Evolutionary conservation across 2,797 vertebrate genomes (phyloP).

Genomic region (Coendou prehensilis): DNA sequence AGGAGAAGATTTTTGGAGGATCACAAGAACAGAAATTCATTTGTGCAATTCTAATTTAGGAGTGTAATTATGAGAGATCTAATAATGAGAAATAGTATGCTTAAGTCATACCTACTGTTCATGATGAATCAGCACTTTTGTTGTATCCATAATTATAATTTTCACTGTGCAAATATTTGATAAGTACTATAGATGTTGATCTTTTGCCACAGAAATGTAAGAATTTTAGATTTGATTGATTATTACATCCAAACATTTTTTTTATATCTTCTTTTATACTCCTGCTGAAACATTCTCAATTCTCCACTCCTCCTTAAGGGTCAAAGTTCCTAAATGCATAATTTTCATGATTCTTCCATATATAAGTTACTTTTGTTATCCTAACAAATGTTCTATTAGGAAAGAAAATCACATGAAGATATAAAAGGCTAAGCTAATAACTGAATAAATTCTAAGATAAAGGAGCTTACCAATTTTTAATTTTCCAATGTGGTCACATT

Average conservation of each 20-base stretch:
- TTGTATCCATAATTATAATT: background rate
- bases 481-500: background rate
- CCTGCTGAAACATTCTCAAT: background rate
- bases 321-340: background rate
- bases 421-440: background rate
- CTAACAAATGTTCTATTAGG: background rate
- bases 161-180: background rate
- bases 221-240: background rate
- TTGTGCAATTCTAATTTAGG: background rate
- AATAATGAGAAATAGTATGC: background rate
- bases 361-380: background rate
- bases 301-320: background rate
- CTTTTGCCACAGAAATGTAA: background rate
- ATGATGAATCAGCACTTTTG: background rate
- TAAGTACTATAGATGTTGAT: background rate
- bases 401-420: conserved; percentile 8
- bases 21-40: background rate
- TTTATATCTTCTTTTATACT: background rate
- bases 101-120: background rate
- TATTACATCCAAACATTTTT: background rate
- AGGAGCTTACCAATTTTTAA: background rate
- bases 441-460: background rate
- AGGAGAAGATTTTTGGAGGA: background rate
- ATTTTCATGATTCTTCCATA: background rate
- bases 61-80: background rate